These are phyloP conservation scores for Wasmannia auropunctata DNA, from an alignment of 1,140 invertebrate genomes.

Conservation along the genomic window DNA sequence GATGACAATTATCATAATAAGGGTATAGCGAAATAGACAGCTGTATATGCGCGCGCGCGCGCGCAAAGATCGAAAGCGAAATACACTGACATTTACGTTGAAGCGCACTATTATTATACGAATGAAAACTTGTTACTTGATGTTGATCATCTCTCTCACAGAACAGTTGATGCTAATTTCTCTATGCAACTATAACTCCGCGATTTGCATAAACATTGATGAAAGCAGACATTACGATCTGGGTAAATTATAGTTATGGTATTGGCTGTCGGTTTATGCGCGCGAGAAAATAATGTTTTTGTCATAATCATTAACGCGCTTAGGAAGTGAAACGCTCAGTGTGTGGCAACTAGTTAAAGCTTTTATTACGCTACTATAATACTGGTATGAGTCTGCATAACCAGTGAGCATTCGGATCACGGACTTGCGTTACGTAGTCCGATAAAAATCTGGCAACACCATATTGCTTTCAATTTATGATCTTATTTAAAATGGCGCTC, in stretches of 20 bases:
- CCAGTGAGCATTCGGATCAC: background rate
- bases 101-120: background rate
- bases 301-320: slow-evolving; percentile 31
- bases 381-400: slow-evolving; percentile 11
- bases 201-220: slow-evolving; percentile 33
- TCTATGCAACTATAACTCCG: background rate
- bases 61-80: background rate
- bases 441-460: slow-evolving; percentile 34
- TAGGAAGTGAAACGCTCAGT: slow-evolving; percentile 29
- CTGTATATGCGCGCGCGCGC: background rate
- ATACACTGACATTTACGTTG: background rate
- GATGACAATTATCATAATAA: background rate
- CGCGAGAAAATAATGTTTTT: slow-evolving; percentile 26
- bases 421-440: background rate
- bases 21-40: background rate
- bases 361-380: slow-evolving; percentile 7
- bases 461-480: slow-evolving; percentile 27
- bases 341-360: background rate
- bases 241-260: slow-evolving; percentile 24
- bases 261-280: slow-evolving; percentile 8
- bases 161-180: background rate
- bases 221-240: slow-evolving; percentile 9
- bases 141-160: background rate
- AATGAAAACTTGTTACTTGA: background rate
- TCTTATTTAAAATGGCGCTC: background rate